Evolutionary conservation across 2,113 vertebrate genomes (phyloP).

Genomic region (Oncorhynchus tshawytscha): DNA sequence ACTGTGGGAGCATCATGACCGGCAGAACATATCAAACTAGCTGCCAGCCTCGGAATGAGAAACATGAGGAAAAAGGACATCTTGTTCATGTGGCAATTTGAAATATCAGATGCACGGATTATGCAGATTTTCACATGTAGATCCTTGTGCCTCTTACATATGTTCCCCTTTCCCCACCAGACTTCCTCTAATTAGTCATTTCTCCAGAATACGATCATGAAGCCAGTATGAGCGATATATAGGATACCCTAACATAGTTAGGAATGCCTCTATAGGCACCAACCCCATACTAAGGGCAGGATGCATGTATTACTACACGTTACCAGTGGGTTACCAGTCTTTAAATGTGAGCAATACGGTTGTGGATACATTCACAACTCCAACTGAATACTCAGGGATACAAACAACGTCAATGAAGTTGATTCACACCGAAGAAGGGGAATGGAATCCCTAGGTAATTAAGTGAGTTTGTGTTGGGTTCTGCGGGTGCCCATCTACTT

Average conservation of each 20-base stretch:
- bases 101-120: slow-evolving; percentile 3
- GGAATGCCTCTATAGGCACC: too few relatives aligned
- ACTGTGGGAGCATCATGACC: slow-evolving; percentile 53
- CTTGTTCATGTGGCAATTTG: slow-evolving; percentile 20
- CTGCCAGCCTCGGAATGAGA: slow-evolving; percentile 43
- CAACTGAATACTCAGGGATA: neutral
- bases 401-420: neutral
- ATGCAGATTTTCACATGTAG: slow-evolving; percentile 11
- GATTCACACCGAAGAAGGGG: neutral
- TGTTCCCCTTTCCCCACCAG: too few relatives aligned
- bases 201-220: too few relatives aligned
- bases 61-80: slow-evolving; percentile 36
- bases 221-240: too few relatives aligned
- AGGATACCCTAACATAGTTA: too few relatives aligned
- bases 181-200: too few relatives aligned
- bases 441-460: neutral
- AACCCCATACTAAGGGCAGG: neutral
- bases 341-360: too few relatives aligned
- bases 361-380: neutral
- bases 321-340: too few relatives aligned
- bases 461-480: neutral
- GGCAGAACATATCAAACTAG: slow-evolving; percentile 17
- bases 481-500: neutral
- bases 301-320: neutral
- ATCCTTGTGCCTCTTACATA: too few relatives aligned